Base-by-base conservation (phyloP, 2,113 vertebrate species). In the Forbesichthys papilliferus region DNA sequence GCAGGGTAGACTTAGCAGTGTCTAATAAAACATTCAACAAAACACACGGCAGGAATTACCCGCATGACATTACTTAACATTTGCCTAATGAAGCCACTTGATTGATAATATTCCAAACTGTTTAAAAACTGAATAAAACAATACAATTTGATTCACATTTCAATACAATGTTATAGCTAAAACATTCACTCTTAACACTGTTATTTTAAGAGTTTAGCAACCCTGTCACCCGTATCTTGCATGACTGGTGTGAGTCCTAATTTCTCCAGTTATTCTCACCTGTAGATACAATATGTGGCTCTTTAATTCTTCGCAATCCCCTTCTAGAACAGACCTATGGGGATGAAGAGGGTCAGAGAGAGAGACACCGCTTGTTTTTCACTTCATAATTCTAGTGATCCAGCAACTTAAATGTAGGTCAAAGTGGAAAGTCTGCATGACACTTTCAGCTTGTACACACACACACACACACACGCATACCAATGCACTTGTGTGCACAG, bases 261-360 rank as follows among this genome's bases (percentile, higher is more conserved):
- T 61, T 12, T 14, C 42, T 66, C 1, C 36, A 53, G 12, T 34
- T 20, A 3, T 47, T 55, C 86, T 88, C 82, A 95, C 94, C 94
- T 93, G 93, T 46, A 95, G 82, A 74, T 79, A 59, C 42, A 75
- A 20, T 61, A 93, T 67, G 69, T 92, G 77, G 58, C 52, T 84
- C 46, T 89, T 88, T 74, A 95, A 66, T 0, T 48, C 48, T 6
- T 34, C 69, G 72, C 90, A 92, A 71, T 96, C 93, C 20, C 91
- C 84, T 11, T 77, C 81, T 20, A 96, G 77, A 69, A 93, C 64
- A 58, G 68, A 87, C 80, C 94, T 96, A 73, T 13, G 61, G 5
- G 61, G 60, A 80, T 56, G 69, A 12, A 76, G 10, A 69, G 27
- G 27, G 27, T 27, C 3, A 34, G 11, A 60, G 61, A 60, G 61